Conservation (phyloP, 2,113 vertebrate species). For the Climacteris rufus region DNA sequence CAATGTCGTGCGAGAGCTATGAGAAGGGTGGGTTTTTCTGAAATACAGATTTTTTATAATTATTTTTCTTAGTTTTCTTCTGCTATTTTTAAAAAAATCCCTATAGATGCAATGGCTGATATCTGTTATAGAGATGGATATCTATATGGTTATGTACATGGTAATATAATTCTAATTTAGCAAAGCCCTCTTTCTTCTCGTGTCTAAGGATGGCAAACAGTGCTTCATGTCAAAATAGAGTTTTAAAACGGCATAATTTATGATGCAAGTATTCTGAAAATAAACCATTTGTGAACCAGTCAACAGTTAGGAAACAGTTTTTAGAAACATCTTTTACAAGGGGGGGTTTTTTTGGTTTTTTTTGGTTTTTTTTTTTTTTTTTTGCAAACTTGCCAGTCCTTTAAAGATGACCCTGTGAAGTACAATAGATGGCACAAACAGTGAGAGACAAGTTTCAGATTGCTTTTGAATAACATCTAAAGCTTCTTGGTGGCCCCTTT, state of each 20-base stretch:
- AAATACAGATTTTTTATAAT: neutral
- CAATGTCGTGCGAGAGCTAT: neutral
- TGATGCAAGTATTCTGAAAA: neutral
- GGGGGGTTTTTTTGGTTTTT: neutral
- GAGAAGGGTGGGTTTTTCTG: neutral
- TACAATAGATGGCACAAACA: neutral
- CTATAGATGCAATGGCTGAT: neutral
- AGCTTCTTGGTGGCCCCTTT: conserved; percentile 62
- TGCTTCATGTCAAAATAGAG: neutral
- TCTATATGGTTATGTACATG: neutral
- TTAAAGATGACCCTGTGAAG: conserved; percentile 43
- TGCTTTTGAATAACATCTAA: neutral
- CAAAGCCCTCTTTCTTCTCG: neutral
- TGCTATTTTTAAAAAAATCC: neutral
- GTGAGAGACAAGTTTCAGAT: conserved; percentile 54
- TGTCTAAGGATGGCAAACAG: neutral
- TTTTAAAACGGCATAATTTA: neutral
- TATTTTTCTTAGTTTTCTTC: neutral
- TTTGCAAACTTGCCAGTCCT: neutral
- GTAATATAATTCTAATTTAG: neutral
- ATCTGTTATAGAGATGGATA: neutral
- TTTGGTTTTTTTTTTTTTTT: neutral
- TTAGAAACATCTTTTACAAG: neutral
- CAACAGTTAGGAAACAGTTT: neutral
- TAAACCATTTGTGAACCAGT: neutral